phyloP scores from a whole-genome alignment of 2,888 invertebrate genomes.

The Melanchra persicariae region DNA sequence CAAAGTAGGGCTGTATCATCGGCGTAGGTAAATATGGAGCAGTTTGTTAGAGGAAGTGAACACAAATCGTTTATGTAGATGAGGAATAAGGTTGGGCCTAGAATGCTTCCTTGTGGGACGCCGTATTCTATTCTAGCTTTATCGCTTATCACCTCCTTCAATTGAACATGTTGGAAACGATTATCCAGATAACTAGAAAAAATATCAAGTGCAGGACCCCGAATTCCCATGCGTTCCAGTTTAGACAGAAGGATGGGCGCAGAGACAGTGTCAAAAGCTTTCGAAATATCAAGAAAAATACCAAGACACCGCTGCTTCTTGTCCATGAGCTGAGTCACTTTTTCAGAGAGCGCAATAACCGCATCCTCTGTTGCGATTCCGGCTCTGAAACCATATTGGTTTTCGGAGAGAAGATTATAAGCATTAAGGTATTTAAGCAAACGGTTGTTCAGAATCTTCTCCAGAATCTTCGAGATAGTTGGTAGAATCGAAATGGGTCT shows the following conservation, averaged over 20 bases:
- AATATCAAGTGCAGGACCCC: neutral
- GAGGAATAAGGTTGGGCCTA: neutral
- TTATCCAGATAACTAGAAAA: neutral
- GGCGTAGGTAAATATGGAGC: neutral
- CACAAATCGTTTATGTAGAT: too few species aligned
- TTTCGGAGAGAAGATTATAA: neutral
- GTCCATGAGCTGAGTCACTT: too few species aligned
- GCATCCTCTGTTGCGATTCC: neutral
- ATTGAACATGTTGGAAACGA: neutral
- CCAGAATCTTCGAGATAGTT: neutral
- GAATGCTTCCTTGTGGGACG: neutral
- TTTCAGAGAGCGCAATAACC: too few species aligned
- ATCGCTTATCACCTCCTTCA: too few species aligned
- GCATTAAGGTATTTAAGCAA: neutral
- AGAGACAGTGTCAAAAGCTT: neutral
- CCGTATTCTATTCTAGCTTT: too few species aligned
- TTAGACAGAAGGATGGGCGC: neutral
- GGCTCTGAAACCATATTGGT: neutral
- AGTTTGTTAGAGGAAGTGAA: too few species aligned
- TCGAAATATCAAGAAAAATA: neutral
- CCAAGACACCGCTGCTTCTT: too few species aligned
- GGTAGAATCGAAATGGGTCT: neutral
- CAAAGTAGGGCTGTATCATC: neutral
- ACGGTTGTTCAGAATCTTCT: neutral
- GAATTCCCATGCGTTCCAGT: neutral